Evolutionary conservation across 2,797 vertebrate species (phyloP), one percentile per base, ranked within the genome.

Genomic region (Myotis findleyi): DNA sequence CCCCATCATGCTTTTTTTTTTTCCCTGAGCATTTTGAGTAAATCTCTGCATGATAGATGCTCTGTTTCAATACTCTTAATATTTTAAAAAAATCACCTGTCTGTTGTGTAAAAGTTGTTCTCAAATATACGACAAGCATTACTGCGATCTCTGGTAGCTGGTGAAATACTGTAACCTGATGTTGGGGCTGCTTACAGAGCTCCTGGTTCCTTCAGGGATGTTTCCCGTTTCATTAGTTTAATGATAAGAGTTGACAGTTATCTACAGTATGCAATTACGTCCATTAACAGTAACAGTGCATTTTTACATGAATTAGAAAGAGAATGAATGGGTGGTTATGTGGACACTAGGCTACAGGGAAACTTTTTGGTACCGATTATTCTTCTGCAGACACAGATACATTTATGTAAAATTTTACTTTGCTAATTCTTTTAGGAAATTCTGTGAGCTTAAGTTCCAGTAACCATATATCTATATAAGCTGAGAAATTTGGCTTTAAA

Each of bases 281-380:
- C 44, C 95, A 95, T 94, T 94, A 94, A 95, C 84, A 97, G 93
- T 75, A 94, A 72, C 77, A 82, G 59, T 62, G 77, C 21, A 92
- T 91, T 97, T 96, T 96, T 95, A 94, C 69, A 93, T 97, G 93
- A 95, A 96, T 94, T 96, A 94, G 88, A 97, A 94, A 89, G 81
- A 96, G 47, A 93, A 95, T 95, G 97, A 96, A 97, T 96, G 77
- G 47, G 27, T 62, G 87, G 51, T 68, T 97, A 75, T 85, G 76
- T 80, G 36, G 36, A 36, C 72, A 93, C 96, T 88, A 20, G 27
- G 77, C 57, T 86, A 62, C 64, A 92, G 90, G 85, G 87, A 41
- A 92, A 94, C 94, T 14, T 23, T 49, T 88, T 30, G 81, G 55
- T 75, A 27, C 73, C 73, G 83, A 95, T 95, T 93, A 92, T 47